These are phyloP conservation scores for Pseudorasbora parva DNA, from an alignment of 2,113 vertebrate genomes.

Conservation along the genomic window DNA sequence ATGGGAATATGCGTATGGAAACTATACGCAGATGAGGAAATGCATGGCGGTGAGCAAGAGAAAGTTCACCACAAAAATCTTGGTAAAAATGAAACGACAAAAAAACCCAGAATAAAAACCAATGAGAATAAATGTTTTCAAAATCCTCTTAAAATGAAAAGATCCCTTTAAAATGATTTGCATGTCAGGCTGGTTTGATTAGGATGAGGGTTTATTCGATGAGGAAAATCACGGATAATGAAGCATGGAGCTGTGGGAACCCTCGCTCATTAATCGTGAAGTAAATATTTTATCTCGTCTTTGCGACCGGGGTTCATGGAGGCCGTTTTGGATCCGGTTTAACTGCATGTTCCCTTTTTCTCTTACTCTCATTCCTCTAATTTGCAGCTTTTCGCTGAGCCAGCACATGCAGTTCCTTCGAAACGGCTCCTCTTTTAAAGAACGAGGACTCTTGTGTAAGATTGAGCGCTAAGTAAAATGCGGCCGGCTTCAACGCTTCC, in stretches of 20 bases:
- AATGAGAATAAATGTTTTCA: too few species aligned
- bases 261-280: neutral
- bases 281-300: neutral
- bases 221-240: too few species aligned
- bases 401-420: neutral
- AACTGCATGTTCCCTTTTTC: neutral
- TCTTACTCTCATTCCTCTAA: neutral
- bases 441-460: neutral
- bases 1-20: too few species aligned
- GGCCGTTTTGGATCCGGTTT: slow-evolving; percentile 36
- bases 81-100: too few species aligned
- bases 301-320: neutral
- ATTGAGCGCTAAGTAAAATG: neutral
- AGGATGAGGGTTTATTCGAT: neutral
- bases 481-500: neutral
- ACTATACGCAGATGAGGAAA: too few species aligned
- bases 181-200: neutral
- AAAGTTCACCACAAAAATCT: too few species aligned
- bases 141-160: too few species aligned
- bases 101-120: too few species aligned
- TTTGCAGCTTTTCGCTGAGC: slow-evolving; percentile 17
- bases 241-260: neutral
- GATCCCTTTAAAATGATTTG: neutral
- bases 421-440: neutral
- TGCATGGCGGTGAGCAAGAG: too few species aligned